These are phyloP conservation scores for Halcyon senegalensis DNA, from an alignment of 2,113 vertebrate genomes.

Conservation along the genomic window DNA sequence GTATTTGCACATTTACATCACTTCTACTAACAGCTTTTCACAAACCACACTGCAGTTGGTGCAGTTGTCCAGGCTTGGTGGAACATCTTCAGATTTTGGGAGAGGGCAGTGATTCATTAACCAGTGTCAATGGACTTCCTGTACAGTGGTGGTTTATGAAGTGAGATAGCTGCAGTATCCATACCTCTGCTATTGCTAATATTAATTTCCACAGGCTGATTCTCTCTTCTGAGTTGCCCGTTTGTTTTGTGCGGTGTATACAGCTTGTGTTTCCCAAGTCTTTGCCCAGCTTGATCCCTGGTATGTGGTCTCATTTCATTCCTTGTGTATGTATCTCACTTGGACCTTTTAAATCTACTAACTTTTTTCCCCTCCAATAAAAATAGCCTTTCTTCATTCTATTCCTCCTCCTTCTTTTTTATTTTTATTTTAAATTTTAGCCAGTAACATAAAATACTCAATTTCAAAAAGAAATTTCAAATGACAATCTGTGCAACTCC, in stretches of 20 bases:
- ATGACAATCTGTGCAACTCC: neutral
- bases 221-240: neutral
- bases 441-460: neutral
- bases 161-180: neutral
- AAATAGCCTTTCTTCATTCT: neutral
- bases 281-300: neutral
- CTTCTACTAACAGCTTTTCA: neutral
- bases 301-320: neutral
- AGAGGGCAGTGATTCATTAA: neutral
- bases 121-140: neutral
- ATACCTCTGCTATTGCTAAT: neutral
- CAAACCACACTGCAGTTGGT: neutral
- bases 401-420: neutral
- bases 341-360: neutral
- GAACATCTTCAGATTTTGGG: neutral
- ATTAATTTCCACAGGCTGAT: neutral
- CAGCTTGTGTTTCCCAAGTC: neutral
- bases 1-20: neutral
- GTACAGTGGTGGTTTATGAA: accelerated
- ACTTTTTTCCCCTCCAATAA: neutral
- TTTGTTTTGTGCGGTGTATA: neutral
- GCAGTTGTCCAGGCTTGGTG: neutral
- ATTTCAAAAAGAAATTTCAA: neutral
- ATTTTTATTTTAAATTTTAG: neutral
- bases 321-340: neutral